phyloP scores from a whole-genome alignment of 2,797 vertebrate genomes.

The Catostomus latipinnis region DNA sequence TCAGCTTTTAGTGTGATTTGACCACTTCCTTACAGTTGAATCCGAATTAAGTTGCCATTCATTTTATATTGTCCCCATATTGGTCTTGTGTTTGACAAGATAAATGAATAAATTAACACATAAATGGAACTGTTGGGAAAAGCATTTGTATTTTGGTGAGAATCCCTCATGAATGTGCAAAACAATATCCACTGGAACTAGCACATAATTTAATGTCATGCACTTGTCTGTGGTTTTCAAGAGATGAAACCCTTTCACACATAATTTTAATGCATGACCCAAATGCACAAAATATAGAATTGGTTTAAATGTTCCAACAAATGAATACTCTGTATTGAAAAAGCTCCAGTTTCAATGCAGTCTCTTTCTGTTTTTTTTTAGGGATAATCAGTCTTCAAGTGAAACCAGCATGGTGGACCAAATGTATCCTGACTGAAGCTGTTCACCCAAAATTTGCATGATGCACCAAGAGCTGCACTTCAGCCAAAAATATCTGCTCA shows the following conservation, averaged over 20 bases:
- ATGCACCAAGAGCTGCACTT: slow-evolving; percentile 50
- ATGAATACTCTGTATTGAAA: slow-evolving; percentile 9
- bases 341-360: background rate
- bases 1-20: background rate
- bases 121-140: background rate
- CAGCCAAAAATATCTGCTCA: slow-evolving; percentile 49
- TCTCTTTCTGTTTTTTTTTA: slow-evolving; percentile 44
- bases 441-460: slow-evolving; percentile 40
- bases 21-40: background rate
- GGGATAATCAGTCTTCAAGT: slow-evolving; percentile 9
- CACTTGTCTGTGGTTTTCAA: background rate
- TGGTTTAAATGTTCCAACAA: slow-evolving; percentile 13
- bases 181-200: slow-evolving; percentile 26
- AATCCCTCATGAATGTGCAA: slow-evolving; percentile 1
- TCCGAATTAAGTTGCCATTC: background rate
- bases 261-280: slow-evolving; percentile 22
- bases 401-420: background rate
- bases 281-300: background rate
- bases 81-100: slow-evolving; percentile 17
- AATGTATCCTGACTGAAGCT: slow-evolving; percentile 47
- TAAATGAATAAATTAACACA: slow-evolving; percentile 16
- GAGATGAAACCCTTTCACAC: slow-evolving; percentile 13
- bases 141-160: background rate
- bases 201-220: slow-evolving; percentile 20
- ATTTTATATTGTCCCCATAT: slow-evolving; percentile 6